Base-by-base conservation (phyloP, 2,888 invertebrate genomes). In the Lepidonotus clava region DNA sequence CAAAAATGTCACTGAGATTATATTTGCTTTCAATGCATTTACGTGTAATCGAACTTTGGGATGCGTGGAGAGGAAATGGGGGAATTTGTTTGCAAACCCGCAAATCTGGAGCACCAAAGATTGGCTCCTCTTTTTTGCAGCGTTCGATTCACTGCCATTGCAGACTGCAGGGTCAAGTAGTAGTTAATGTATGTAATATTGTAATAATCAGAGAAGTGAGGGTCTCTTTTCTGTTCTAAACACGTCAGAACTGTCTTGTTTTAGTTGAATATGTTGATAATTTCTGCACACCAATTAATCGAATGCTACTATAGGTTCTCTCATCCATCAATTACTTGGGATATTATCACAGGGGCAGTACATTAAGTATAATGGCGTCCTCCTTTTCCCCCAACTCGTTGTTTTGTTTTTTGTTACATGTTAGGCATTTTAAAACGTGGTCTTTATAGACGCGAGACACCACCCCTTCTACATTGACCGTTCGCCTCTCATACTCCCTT, bases 111-210 rank as follows among this genome's bases (percentile, higher is more conserved):
- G 61, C 61, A 61, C 28, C 61, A 61, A 4, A 32, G 28, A 24
- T n/a, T n/a, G n/a, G n/a, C n/a, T n/a, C n/a, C n/a, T n/a, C n/a
- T n/a, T 61, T 71, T 34, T 18, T 71, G 71, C 71, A 21, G 34
- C 34, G 71, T 71, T 71, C 71, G 71, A 71, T 71, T 71, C 71
- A 71, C 71, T 71, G 71, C 71, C 71, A 71, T 71, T 71, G 38
- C 71, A 71, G 38, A 38, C 71, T 71, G 71, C 38, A 71, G 34
- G 71, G 71, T 71, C n/a, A n/a, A n/a, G n/a, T n/a, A n/a, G n/a
- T n/a, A n/a, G n/a, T n/a, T n/a, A n/a, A n/a, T n/a, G n/a, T n/a
- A n/a, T n/a, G n/a, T n/a, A n/a, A n/a, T n/a, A n/a, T n/a, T 71
- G 11, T 36, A 21, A 6, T 38, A 36, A 71, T 34, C 38, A 1